Base-by-base conservation (phyloP, 2,113 vertebrate genomes). In the Hiodon alosoides region DNA sequence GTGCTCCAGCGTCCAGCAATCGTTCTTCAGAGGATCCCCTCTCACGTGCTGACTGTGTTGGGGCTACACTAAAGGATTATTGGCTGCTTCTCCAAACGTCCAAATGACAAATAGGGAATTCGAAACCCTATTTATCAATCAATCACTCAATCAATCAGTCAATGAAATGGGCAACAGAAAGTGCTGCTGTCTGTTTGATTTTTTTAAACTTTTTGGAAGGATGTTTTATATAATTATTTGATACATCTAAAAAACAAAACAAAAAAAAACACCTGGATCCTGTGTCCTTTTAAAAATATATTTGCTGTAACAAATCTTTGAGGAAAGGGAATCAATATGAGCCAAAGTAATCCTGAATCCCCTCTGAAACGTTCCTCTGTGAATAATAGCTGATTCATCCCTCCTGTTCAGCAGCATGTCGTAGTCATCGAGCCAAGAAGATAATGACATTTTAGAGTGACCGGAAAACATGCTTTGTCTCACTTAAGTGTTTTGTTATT, bases 161-260 rank as follows among this genome's bases (percentile, higher is more conserved):
- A 58, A 68, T 75, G 81, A 85, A 84, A 31, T 31, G 31, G 31
- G 31, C 2, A 31, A 31, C 31, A 31, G 31, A 31, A 31, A 31
- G 31, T 31, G 31, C 31, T 31, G 31, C 31, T 31, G 31, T 31
- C 31, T 31, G 31, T 31, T 31, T 31, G 31, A 31, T 31, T 31
- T 31, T 31, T 31, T 31, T 31, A 1, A 1, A 31, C 31, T 31
- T 31, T 31, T 31, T 31, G 31, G 31, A 31, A 31, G 31, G 31
- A 31, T 31, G 31, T 31, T 1, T 31, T 31, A 31, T 31, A 31
- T 31, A 31, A 31, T 31, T 31, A 31, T 31, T 31, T 86, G 85
- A 87, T 86, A 83, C 83, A 82, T 85, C 86, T 83, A 81, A 81
- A 85, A 78, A 80, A 54, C 51, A 4, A 16, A 53, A 73, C 46